Conservation (phyloP, 2,888 invertebrate genomes). For the Melieria crassipennis region DNA sequence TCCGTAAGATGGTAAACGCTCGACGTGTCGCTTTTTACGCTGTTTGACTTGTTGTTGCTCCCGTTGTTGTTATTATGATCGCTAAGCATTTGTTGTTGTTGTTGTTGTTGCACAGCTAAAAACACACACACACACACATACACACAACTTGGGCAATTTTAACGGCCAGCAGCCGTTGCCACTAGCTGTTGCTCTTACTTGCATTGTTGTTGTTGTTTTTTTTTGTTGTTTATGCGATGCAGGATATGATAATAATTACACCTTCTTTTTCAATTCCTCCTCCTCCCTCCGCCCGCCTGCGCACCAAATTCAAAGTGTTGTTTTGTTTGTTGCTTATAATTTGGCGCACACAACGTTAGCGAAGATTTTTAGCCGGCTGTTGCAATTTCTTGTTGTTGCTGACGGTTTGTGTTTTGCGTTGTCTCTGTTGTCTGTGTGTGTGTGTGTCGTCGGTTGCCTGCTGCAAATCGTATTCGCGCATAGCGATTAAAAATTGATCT, state of each 20-base stretch:
- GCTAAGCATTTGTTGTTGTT: constrained; percentile 4
- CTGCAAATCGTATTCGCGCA: background rate
- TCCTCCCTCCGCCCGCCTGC: background rate
- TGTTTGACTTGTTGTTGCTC: constrained; percentile 7
- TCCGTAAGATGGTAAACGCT: constrained; percentile 27
- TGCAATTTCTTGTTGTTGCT: background rate
- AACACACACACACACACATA: too few relatives aligned
- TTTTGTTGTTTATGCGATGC: constrained; percentile 55
- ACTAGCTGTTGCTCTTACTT: background rate
- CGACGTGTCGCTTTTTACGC: constrained; percentile 47
- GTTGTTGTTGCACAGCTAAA: too few relatives aligned
- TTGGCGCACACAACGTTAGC: too few relatives aligned
- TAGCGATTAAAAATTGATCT: constrained; percentile 60
- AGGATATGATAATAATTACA: constrained; percentile 63
- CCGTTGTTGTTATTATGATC: background rate
- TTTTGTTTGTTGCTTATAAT: background rate
- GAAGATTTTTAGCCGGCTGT: too few relatives aligned
- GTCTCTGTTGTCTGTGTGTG: background rate
- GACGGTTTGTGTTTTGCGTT: background rate
- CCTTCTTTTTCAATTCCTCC: constrained; percentile 1
- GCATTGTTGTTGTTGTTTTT: constrained; percentile 27
- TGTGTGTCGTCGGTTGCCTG: background rate
- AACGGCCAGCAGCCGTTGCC: too few relatives aligned
- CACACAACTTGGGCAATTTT: too few relatives aligned
- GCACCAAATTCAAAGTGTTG: background rate